A percentile compares a stretch with the other conserved stretches of the same genome.
phyloP scores from a whole-genome alignment of 2,113 vertebrate genomes.

The Aptenodytes forsteri region DNA sequence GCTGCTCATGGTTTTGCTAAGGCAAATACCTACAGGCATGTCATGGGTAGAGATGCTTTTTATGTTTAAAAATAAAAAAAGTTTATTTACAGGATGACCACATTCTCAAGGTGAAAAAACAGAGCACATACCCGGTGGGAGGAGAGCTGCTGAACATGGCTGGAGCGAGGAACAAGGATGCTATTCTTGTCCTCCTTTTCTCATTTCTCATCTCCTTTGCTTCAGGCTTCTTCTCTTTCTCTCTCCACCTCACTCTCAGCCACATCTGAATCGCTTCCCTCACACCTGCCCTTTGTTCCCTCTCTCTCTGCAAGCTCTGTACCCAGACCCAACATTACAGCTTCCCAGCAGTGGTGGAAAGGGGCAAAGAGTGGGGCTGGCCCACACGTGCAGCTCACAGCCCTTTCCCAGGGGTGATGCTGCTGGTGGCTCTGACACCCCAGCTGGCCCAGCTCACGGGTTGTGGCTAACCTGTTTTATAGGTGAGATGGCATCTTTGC shows the following conservation, averaged over 20 bases:
- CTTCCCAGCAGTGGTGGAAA: background rate
- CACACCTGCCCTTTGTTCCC: background rate
- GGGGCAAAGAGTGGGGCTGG: background rate
- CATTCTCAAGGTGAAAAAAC: background rate
- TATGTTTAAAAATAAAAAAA: background rate
- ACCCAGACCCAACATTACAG: background rate
- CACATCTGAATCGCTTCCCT: background rate
- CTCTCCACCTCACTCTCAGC: background rate
- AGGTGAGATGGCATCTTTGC: background rate
- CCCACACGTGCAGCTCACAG: rapidly evolving
- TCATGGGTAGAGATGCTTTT: background rate
- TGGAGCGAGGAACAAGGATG: background rate
- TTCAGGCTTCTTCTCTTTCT: background rate
- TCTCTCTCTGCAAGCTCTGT: background rate
- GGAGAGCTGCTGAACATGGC: background rate
- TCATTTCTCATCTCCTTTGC: background rate
- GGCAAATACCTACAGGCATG: background rate
- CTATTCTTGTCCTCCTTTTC: background rate
- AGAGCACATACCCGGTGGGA: background rate
- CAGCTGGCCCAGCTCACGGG: background rate
- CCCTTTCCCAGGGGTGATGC: rapidly evolving
- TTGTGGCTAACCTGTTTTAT: background rate
- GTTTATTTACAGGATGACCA: background rate
- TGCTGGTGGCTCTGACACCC: background rate
- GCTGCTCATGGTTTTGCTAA: background rate